Evolutionary conservation across 1,140 invertebrate species (phyloP), one percentile per base, ranked within the genome.

Genomic region (Papilio aristodemus): DNA sequence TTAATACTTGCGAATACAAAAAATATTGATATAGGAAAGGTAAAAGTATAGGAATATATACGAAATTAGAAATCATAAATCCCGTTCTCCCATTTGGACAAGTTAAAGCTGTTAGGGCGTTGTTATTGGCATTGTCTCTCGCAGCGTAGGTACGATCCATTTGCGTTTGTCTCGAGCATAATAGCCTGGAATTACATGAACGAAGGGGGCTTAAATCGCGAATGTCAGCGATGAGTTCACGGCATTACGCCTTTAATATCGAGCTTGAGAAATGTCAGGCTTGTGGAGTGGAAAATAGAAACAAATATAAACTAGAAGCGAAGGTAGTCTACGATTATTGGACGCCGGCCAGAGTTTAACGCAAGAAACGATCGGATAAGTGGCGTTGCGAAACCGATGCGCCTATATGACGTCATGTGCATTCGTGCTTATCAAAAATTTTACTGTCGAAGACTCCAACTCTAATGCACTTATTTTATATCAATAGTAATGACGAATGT

Each of bases 141-240:
- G 36, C 22, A 66, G 63, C 19, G 19, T 50, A 66, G 63, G n/a
- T 46, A 46, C 43, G 43, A 50, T 66, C 63, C 36, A 66, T 66
- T 66, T 50, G 63, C 43, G 41, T 66, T 59, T 66, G 63, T 46
- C 63, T 66, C 63, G 25, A 66, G 43, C 41, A 66, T 66, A 66
- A 66, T 66, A 46, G 63, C 43, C 32, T 50, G 63, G 63, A 66
- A 66, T 66, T 66, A 66, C 62, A 22, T 46, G 63, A 66, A 32
- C 63, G 43, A n/a, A 32, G 14, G 39, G 41, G 39, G 41, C 41
- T 66, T 46, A 50, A 66, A 66, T 46, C 13, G 63, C 39, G 63
- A 63, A 63, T 66, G 39, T 50, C 41, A 66, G 27, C 63, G 62
- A 5, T 46, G 22, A 50, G 43, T 50, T 66, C 63, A 66, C 41